Conservation (phyloP, 2,888 invertebrate genomes). For the Sisyra terminalis region DNA sequence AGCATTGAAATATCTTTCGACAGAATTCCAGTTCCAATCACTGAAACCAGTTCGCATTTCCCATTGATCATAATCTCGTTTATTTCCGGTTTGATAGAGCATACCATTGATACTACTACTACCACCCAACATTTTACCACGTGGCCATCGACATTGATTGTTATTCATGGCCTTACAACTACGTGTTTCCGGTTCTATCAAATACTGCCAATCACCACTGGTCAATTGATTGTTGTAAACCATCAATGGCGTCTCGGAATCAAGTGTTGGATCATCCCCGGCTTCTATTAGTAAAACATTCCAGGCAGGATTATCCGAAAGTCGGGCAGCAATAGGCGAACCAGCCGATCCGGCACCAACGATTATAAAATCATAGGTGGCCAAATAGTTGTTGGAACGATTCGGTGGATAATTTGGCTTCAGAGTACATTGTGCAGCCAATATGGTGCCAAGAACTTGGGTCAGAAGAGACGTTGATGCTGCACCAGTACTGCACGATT, state of each 20-base stretch:
- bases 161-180: conserved; percentile 15
- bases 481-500: no score
- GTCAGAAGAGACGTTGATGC: no score
- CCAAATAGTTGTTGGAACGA: background rate
- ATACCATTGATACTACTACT: conserved; percentile 9
- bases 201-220: conserved; percentile 25
- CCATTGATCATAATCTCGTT: conserved; percentile 10
- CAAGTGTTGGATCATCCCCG: conserved; percentile 6
- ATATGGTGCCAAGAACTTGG: no score
- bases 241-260: conserved; percentile 6
- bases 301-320: conserved; percentile 6
- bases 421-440: no score
- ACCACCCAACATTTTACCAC: conserved; percentile 9
- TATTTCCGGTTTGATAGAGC: conserved; percentile 9
- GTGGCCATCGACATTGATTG: conserved; percentile 8
- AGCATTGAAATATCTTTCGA: conserved; percentile 2
- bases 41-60: conserved; percentile 6
- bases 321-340: background rate
- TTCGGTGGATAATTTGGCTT: background rate
- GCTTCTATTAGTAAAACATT: conserved; percentile 8
- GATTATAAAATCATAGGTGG: conserved; percentile 9
- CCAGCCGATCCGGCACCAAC: conserved; percentile 8
- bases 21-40: conserved; percentile 7
- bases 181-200: conserved; percentile 24
- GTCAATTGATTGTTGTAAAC: conserved; percentile 1